Conservation (phyloP, 2,113 vertebrate species). For the Bos taurus region DNA sequence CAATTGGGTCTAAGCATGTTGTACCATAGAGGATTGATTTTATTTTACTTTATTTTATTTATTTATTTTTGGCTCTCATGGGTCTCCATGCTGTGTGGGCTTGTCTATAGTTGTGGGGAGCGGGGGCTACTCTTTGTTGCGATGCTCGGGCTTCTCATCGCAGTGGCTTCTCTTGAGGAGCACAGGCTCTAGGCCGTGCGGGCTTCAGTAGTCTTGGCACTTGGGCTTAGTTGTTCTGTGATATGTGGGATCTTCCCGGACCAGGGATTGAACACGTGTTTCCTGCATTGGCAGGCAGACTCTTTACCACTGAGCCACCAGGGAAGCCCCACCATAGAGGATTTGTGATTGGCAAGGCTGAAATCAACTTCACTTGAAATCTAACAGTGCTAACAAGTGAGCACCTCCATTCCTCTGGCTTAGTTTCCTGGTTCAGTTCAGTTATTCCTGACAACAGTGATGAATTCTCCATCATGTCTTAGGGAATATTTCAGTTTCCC, state of each 20-base stretch:
- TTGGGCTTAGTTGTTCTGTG: background rate
- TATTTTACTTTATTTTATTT: background rate
- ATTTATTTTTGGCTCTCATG: background rate
- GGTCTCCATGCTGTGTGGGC: background rate
- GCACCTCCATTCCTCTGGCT: background rate
- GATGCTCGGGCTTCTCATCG: fast-evolving
- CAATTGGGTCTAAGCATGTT: background rate
- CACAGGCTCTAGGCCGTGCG: fast-evolving
- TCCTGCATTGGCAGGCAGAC: background rate
- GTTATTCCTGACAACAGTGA: background rate
- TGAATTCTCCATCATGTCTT: background rate
- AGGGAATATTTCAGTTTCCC: background rate
- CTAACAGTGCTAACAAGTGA: background rate
- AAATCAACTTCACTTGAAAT: background rate
- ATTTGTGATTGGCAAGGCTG: background rate
- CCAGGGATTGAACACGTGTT: background rate
- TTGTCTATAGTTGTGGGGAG: background rate
- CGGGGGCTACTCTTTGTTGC: background rate
- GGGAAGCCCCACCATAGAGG: background rate
- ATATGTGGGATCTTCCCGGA: background rate
- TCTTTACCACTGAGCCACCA: background rate
- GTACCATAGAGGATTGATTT: background rate
- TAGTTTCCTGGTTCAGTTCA: background rate
- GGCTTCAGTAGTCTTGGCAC: background rate
- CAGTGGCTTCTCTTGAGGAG: background rate